Conservation (phyloP, 2,888 invertebrate genomes). For the Drosophila mayaguana region DNA sequence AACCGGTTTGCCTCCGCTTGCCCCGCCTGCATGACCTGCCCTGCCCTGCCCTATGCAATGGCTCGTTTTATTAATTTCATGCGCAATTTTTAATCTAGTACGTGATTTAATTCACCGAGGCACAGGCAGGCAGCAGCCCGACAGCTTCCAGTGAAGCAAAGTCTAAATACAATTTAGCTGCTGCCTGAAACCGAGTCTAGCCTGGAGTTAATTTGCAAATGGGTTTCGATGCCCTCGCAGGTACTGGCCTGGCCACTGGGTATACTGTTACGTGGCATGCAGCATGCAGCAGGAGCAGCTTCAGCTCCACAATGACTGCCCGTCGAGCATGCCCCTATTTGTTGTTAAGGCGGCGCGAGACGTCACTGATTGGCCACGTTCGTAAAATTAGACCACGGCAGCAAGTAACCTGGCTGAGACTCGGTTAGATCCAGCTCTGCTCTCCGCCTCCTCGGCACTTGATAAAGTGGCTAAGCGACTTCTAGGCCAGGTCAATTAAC, state of each 20-base stretch:
- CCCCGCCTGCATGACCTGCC: neutral
- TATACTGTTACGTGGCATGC: neutral
- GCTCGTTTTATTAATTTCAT: slow-evolving; percentile 83
- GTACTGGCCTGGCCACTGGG: neutral
- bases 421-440: neutral
- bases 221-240: slow-evolving; percentile 58
- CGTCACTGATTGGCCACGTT: slow-evolving; percentile 79
- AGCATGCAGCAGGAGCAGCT: neutral
- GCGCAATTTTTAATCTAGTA: slow-evolving; percentile 85
- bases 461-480: slow-evolving; percentile 56
- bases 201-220: slow-evolving; percentile 82
- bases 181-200: slow-evolving; percentile 58
- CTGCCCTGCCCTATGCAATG: slow-evolving; percentile 20
- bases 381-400: slow-evolving; percentile 70
- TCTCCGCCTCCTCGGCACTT: slow-evolving; percentile 17
- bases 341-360: slow-evolving; percentile 46
- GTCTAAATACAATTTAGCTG: slow-evolving; percentile 78
- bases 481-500: slow-evolving; percentile 70
- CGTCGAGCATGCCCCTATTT: neutral
- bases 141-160: slow-evolving; percentile 34
- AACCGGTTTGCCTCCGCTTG: slow-evolving; percentile 54
- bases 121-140: slow-evolving; percentile 13
- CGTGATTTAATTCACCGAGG: slow-evolving; percentile 83
- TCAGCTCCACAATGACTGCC: neutral
- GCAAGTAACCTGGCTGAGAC: slow-evolving; percentile 20